Evolutionary conservation across 2,797 vertebrate genomes (phyloP).

Genomic region (Esox lucius): DNA sequence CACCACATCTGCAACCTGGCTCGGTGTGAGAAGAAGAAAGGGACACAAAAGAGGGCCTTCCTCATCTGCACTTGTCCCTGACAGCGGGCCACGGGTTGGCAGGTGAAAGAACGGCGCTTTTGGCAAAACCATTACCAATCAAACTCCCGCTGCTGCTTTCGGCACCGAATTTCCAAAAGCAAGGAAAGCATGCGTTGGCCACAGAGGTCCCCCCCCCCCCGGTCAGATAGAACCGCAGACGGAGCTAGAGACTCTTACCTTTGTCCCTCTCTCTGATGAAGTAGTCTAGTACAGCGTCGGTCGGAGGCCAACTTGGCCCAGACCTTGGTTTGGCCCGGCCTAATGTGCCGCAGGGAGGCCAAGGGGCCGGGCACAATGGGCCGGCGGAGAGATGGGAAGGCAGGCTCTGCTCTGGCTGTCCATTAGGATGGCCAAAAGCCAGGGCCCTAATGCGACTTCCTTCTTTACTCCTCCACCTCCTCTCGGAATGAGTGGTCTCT

Average conservation of each 20-base stretch:
- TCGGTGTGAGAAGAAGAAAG: constrained; percentile 55
- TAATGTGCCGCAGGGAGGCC: constrained; percentile 45
- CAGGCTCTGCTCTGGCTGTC: constrained; percentile 62
- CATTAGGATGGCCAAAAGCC: constrained; percentile 81
- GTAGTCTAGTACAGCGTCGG: constrained; percentile 34
- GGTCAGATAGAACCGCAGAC: not conserved
- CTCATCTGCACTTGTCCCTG: constrained; percentile 67
- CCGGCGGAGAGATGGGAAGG: constrained; percentile 38
- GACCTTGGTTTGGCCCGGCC: constrained; percentile 51
- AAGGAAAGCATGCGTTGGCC: constrained; percentile 25
- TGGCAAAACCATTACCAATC: constrained; percentile 58
- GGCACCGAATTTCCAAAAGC: constrained; percentile 56
- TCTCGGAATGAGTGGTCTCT: constrained; percentile 64
- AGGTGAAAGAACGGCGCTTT: constrained; percentile 59
- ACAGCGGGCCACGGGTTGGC: constrained; percentile 67
- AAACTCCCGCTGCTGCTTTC: constrained; percentile 72
- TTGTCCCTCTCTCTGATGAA: constrained; percentile 51
- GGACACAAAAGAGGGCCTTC: constrained; percentile 66
- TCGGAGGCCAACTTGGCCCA: constrained; percentile 52
- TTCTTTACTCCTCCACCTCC: constrained; percentile 62
- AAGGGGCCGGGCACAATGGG: constrained; percentile 50
- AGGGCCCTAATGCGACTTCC: constrained; percentile 75
- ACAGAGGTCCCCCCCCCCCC: not conserved
- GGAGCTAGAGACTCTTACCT: constrained; percentile 25
- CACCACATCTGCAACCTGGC: constrained; percentile 61